phyloP scores from a whole-genome alignment of 2,797 vertebrate genomes.

The Gymnothorax javanicus region DNA sequence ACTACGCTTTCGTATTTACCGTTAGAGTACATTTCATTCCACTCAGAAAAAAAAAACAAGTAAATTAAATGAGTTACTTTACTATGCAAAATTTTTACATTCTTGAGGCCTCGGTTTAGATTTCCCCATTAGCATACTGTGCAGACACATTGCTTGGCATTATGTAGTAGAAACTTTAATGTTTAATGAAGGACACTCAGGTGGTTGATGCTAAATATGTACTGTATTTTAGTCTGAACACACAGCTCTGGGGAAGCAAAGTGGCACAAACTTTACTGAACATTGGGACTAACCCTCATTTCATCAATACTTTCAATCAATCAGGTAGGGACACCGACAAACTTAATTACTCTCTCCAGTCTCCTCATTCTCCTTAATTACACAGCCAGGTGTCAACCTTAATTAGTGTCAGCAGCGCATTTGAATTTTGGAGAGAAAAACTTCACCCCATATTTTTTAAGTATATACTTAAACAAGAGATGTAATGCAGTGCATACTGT shows the following conservation, averaged over 20 bases:
- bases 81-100: neutral
- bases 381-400: constrained; percentile 20
- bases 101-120: neutral
- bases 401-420: constrained; percentile 4
- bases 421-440: neutral
- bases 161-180: neutral
- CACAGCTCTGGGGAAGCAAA: neutral
- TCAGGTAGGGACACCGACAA: neutral
- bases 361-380: constrained; percentile 5
- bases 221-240: neutral
- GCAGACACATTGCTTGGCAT: neutral
- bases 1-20: neutral
- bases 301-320: constrained; percentile 23
- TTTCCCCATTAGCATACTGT: neutral
- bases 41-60: neutral
- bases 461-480: neutral
- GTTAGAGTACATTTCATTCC: neutral
- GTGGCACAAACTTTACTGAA: neutral
- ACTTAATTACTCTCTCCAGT: constrained; percentile 16
- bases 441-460: neutral
- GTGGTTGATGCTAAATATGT: neutral
- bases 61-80: neutral
- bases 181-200: neutral
- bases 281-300: neutral
- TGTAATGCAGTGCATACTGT: neutral